Evolutionary conservation across 2,113 vertebrate species (phyloP).

Genomic region (Xiphorhynchus elegans): DNA sequence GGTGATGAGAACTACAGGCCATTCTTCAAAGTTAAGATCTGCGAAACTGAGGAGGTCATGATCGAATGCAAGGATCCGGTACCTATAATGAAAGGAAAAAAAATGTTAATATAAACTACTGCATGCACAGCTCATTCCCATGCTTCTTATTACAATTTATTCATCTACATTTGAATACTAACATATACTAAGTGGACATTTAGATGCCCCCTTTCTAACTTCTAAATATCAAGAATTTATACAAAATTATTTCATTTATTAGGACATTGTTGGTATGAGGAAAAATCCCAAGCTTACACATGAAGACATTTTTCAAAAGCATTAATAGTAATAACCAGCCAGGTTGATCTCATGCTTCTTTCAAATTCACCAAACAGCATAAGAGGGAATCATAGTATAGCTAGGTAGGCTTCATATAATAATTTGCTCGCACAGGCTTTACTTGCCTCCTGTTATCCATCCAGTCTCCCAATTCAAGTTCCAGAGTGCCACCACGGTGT

Average conservation of each 20-base stretch:
- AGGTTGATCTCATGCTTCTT: background rate
- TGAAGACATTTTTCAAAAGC: background rate
- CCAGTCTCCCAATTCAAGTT: conserved; percentile 97
- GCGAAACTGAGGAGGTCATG: conserved; percentile 95
- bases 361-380: background rate
- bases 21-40: conserved; percentile 88
- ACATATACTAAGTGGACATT: background rate
- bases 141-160: background rate
- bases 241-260: background rate
- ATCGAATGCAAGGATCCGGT: conserved; percentile 91
- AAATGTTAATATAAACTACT: background rate
- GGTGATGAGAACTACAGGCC: conserved; percentile 94
- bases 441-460: conserved; percentile 90
- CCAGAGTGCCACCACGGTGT: conserved; percentile 87
- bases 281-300: background rate
- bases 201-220: background rate
- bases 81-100: conserved; percentile 74
- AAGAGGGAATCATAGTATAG: background rate
- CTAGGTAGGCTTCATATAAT: background rate
- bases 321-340: background rate
- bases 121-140: background rate
- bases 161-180: background rate
- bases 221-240: background rate
- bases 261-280: background rate
- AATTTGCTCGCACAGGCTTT: background rate